Evolutionary conservation across 2,888 invertebrate genomes (phyloP).

Genomic region (Lasioglossum pauxillum): DNA sequence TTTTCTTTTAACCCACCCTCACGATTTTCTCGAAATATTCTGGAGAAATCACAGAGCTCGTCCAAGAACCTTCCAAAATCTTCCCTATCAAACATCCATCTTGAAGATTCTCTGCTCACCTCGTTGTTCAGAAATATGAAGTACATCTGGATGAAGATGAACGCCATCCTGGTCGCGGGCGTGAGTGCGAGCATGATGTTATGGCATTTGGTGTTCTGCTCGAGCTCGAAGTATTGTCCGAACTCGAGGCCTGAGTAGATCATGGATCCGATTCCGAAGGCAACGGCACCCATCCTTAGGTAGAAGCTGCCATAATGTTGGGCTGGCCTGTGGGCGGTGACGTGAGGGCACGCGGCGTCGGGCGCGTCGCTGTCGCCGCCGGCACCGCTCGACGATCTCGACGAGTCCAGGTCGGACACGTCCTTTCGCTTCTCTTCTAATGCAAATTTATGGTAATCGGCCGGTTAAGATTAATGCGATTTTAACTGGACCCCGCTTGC

Average conservation of each 20-base stretch:
- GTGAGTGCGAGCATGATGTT: conserved; percentile 95
- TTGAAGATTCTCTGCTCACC: conserved; percentile 85
- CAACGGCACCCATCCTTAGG: conserved; percentile 96
- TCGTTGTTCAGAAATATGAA: conserved; percentile 99
- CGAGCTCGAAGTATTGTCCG: conserved; percentile 97
- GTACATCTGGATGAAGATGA: conserved; percentile 99
- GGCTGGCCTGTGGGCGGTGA: conserved; percentile 85
- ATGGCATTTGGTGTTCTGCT: conserved; percentile 95
- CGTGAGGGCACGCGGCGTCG: conserved; percentile 77
- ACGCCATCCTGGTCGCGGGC: conserved; percentile 96
- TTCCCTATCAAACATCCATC: background rate
- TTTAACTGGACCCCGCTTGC: conserved; percentile 47
- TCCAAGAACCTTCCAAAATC: background rate
- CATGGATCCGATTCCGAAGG: conserved; percentile 98
- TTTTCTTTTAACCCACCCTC: background rate
- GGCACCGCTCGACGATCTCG: conserved; percentile 81
- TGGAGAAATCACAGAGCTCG: background rate
- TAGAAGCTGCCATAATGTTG: conserved; percentile 97
- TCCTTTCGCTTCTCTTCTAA: conserved; percentile 81
- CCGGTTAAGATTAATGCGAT: conserved; percentile 50
- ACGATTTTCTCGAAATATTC: background rate
- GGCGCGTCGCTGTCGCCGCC: conserved; percentile 81
- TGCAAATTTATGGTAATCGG: conserved; percentile 56
- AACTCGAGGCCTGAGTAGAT: conserved; percentile 98
- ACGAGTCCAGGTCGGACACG: conserved; percentile 82